Conservation (phyloP, 1,140 invertebrate species). For the Formica selysi region DNA sequence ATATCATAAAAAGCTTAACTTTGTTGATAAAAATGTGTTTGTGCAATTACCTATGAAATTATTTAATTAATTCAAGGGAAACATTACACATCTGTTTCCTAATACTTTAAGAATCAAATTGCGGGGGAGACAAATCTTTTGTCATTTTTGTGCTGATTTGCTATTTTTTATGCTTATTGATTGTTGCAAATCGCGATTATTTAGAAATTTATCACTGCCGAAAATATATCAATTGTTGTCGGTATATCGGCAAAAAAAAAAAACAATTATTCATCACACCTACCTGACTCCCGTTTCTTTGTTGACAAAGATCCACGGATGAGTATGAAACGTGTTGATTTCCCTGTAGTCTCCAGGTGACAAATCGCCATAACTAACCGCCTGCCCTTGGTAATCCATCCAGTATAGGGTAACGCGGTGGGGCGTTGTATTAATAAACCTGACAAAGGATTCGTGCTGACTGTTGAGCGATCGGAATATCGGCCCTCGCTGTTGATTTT, state of each 20-base stretch:
- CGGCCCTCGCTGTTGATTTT: constrained; percentile 38
- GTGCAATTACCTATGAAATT: background rate
- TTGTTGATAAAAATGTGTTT: constrained; percentile 8
- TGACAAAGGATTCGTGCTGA: constrained; percentile 87
- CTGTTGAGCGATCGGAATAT: constrained; percentile 85
- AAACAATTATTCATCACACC: constrained; percentile 22
- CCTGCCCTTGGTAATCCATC: constrained; percentile 90
- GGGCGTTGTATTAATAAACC: constrained; percentile 90
- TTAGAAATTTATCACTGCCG: background rate
- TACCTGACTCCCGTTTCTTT: constrained; percentile 88
- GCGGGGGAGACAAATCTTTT: background rate
- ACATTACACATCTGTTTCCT: background rate
- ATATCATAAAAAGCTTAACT: background rate
- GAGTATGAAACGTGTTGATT: constrained; percentile 90
- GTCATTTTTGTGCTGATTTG: too few relatives aligned
- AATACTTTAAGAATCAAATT: constrained; percentile 7
- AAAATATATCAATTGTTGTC: background rate
- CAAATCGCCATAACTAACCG: constrained; percentile 87
- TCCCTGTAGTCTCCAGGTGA: constrained; percentile 86
- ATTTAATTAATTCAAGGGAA: background rate
- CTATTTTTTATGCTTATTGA: background rate
- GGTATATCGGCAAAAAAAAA: background rate
- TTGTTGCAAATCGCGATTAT: background rate
- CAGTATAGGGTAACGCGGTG: constrained; percentile 90
- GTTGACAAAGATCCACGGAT: constrained; percentile 92